A percentile compares a stretch with the other conserved stretches of the same genome.
Evolutionary conservation across 2,113 vertebrate species (phyloP).

Genomic region (Aptenodytes patagonicus): DNA sequence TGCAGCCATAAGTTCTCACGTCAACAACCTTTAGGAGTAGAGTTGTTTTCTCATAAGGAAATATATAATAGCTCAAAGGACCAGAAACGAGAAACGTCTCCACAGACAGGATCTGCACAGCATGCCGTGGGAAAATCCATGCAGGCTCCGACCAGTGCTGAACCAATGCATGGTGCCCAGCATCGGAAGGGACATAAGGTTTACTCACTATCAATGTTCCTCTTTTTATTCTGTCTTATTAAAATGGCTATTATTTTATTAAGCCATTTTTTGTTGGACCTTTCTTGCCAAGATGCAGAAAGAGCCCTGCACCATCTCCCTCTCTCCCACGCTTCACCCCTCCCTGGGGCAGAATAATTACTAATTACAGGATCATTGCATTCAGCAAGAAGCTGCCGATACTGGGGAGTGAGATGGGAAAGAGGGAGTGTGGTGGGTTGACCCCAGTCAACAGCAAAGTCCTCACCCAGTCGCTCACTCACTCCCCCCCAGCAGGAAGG

Average conservation of each 20-base stretch:
- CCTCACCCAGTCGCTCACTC: rapidly evolving
- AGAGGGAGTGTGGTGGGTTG: background rate
- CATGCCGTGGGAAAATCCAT: background rate
- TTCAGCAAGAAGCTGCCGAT: background rate
- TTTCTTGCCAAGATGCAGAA: background rate
- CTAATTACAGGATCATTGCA: background rate
- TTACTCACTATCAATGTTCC: background rate
- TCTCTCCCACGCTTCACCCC: background rate
- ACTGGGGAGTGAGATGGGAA: background rate
- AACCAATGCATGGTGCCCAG: background rate
- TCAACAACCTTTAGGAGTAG: background rate
- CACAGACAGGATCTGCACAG: background rate
- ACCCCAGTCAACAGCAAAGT: background rate
- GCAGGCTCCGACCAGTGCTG: background rate
- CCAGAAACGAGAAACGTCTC: background rate
- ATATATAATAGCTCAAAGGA: background rate
- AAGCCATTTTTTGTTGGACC: background rate
- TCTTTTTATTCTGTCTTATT: background rate
- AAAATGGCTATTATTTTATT: background rate
- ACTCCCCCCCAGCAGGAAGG: background rate
- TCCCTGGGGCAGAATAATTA: background rate
- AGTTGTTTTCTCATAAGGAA: background rate
- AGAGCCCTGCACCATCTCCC: background rate
- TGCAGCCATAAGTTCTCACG: background rate
- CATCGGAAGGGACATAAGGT: background rate